A percentile compares a stretch with the other conserved stretches of the same genome.
phyloP scores from a whole-genome alignment of 1,140 invertebrate species.

The Elysia chlorotica region DNA sequence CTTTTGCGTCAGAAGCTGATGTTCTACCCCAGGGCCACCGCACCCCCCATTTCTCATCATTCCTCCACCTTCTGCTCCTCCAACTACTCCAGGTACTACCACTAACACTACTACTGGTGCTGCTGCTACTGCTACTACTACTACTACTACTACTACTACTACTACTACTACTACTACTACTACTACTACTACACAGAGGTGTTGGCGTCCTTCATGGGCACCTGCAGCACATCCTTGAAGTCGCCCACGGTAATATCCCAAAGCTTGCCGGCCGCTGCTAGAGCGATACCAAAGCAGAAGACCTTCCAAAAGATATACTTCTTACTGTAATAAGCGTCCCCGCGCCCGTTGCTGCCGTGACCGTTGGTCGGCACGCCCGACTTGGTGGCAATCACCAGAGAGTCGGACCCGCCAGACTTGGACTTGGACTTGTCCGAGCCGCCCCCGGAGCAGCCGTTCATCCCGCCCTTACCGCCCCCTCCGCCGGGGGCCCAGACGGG shows the following conservation, averaged over 20 bases:
- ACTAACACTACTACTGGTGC: too few relatives aligned
- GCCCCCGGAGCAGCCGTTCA: too few relatives aligned
- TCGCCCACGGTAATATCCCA: constrained; percentile 45
- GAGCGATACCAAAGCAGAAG: constrained; percentile 43
- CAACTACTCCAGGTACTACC: too few relatives aligned
- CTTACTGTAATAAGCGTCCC: constrained; percentile 33
- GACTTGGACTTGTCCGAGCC: too few relatives aligned
- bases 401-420: constrained; percentile 26
- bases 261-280: constrained; percentile 37
- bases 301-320: constrained; percentile 46
- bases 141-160: too few relatives aligned
- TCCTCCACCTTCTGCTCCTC: too few relatives aligned
- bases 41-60: too few relatives aligned
- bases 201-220: constrained; percentile 29
- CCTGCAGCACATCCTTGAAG: constrained; percentile 37
- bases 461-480: constrained; percentile 14
- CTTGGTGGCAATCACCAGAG: constrained; percentile 7
- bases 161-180: too few relatives aligned
- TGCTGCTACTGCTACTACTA: too few relatives aligned
- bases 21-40: too few relatives aligned
- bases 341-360: constrained; percentile 18
- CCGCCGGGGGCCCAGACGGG: constrained; percentile 23
- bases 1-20: too few relatives aligned
- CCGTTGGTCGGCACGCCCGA: constrained; percentile 23
- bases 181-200: constrained; percentile 43